phyloP scores from a whole-genome alignment of 2,888 invertebrate species.

The Pomacea canaliculata region DNA sequence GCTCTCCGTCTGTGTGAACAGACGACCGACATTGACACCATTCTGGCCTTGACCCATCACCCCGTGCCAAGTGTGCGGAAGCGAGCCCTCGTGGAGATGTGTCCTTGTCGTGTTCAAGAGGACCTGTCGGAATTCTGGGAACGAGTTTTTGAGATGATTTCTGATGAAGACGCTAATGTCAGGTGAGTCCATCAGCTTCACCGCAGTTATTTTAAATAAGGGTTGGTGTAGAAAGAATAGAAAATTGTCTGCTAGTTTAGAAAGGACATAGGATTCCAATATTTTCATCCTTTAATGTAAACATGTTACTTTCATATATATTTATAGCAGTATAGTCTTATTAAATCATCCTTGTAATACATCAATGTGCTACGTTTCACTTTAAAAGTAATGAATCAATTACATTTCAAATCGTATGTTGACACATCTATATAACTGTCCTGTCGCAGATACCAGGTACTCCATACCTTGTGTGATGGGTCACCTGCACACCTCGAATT shows the following conservation, averaged over 20 bases:
- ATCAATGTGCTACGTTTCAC: too few species aligned
- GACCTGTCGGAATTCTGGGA: conserved; percentile 65
- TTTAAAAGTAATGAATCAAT: too few species aligned
- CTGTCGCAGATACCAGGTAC: conserved; percentile 49
- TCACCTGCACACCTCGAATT: conserved; percentile 64
- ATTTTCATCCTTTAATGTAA: too few species aligned
- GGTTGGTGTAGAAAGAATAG: too few species aligned
- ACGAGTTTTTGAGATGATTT: conserved; percentile 62
- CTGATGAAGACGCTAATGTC: conserved; percentile 59
- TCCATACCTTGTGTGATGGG: conserved; percentile 67
- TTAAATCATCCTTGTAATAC: too few species aligned
- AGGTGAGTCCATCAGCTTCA: conserved; percentile 33
- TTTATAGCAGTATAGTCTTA: too few species aligned
- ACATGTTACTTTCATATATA: too few species aligned
- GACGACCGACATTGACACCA: conserved; percentile 62
- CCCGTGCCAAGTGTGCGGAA: conserved; percentile 59
- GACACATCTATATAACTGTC: conserved; percentile 33
- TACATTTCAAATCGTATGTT: too few species aligned
- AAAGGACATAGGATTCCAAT: too few species aligned
- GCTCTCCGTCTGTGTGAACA: conserved; percentile 58
- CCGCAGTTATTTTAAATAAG: too few species aligned
- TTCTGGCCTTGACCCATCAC: conserved; percentile 63
- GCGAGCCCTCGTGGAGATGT: conserved; percentile 66
- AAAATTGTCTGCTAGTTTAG: too few species aligned
- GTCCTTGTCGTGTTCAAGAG: conserved; percentile 66